A percentile compares a stretch with the other conserved stretches of the same genome.
phyloP scores from a whole-genome alignment of 2,113 vertebrate genomes.

The Nematolebias whitei region DNA sequence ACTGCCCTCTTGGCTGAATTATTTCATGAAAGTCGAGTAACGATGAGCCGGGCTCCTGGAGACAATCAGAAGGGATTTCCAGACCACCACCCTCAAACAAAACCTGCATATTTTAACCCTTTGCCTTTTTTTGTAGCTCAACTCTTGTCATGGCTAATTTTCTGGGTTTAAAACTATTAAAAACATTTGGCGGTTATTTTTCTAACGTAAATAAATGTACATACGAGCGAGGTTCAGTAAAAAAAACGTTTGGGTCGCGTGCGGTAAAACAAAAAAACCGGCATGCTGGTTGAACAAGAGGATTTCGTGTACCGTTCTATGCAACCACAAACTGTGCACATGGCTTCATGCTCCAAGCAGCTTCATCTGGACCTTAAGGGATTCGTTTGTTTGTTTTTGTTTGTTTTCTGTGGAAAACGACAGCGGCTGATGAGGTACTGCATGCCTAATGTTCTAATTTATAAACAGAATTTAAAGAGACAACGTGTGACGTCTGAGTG shows the following conservation, averaged over 20 bases:
- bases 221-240: constrained; percentile 67
- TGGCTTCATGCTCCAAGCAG: constrained; percentile 70
- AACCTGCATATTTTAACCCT: neutral
- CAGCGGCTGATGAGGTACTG: constrained; percentile 79
- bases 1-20: constrained; percentile 58
- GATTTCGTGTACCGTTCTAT: constrained; percentile 77
- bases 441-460: constrained; percentile 81
- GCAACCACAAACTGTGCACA: constrained; percentile 77
- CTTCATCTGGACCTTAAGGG: constrained; percentile 69
- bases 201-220: constrained; percentile 69
- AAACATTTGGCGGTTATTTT: constrained; percentile 74
- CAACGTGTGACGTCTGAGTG: constrained; percentile 69
- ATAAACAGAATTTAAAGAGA: constrained; percentile 69
- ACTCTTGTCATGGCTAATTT: constrained; percentile 2
- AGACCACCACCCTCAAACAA: constrained; percentile 29
- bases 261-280: constrained; percentile 69
- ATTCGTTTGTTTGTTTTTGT: constrained; percentile 49
- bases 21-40: constrained; percentile 52
- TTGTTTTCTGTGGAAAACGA: constrained; percentile 75
- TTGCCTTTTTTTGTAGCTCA: constrained; percentile 12
- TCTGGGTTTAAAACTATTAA: too few species aligned
- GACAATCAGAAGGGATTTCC: constrained; percentile 73
- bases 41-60: constrained; percentile 67
- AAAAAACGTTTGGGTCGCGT: constrained; percentile 67
- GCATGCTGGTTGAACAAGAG: constrained; percentile 76